A percentile compares a stretch with the other conserved stretches of the same genome.
Conservation (phyloP, 1,140 invertebrate genomes). For the Penaeus indicus region DNA sequence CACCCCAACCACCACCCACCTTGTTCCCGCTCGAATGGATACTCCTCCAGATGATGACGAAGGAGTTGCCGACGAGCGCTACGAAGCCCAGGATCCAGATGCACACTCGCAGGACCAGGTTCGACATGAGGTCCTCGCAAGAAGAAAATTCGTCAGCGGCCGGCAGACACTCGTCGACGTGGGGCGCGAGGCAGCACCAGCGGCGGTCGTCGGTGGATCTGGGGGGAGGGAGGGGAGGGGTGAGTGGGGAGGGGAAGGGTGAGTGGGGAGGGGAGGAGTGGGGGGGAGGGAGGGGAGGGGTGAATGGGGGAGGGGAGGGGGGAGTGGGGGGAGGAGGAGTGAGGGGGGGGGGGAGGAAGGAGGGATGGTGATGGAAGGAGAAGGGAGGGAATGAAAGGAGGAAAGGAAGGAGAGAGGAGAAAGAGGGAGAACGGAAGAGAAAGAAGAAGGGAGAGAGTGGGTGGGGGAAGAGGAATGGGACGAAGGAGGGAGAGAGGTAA, state of each 20-base stretch:
- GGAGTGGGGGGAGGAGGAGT: too few species aligned
- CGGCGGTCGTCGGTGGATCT: conserved; percentile 73
- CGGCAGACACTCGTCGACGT: conserved; percentile 71
- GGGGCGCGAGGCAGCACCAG: conserved; percentile 74
- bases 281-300: too few species aligned
- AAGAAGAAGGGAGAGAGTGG: background rate
- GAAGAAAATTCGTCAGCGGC: conserved; percentile 75
- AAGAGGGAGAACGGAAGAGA: too few species aligned
- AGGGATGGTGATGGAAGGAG: too few species aligned
- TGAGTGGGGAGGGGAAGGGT: background rate
- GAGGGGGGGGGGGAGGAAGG: too few species aligned
- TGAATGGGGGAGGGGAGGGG: too few species aligned
- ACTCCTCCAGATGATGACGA: conserved; percentile 77
- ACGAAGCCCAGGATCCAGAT: conserved; percentile 79
- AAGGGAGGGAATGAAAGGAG: too few species aligned
- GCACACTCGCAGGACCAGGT: conserved; percentile 73
- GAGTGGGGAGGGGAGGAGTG: too few species aligned
- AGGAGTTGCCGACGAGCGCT: conserved; percentile 76
- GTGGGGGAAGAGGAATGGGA: background rate
- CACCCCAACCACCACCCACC: background rate
- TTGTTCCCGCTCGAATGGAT: conserved; percentile 55
- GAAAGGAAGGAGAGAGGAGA: too few species aligned
- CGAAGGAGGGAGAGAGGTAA: background rate
- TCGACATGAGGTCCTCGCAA: conserved; percentile 76
- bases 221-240: background rate